Conservation (phyloP, 2,888 invertebrate genomes). For the Lepidochitona cinerea region DNA sequence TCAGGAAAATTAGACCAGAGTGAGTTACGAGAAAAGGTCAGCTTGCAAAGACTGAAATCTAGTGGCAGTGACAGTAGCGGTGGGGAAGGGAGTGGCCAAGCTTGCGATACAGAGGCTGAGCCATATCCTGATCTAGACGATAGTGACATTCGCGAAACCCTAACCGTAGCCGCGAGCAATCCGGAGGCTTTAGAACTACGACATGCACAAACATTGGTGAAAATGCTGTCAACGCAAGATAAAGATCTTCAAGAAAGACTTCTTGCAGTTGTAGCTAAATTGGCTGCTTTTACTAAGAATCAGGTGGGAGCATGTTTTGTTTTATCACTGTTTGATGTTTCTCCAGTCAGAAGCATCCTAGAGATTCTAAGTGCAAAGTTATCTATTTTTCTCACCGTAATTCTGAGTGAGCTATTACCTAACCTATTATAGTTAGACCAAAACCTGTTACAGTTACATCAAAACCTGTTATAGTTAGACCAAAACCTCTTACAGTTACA, state of each 20-base stretch:
- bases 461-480: no score
- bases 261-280: slow-evolving; percentile 73
- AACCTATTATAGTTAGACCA: no score
- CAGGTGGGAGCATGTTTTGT: slow-evolving; percentile 65
- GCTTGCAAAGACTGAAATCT: not conserved
- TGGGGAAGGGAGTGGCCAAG: slow-evolving; percentile 18
- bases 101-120: not conserved
- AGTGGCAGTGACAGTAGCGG: slow-evolving; percentile 17
- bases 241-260: slow-evolving; percentile 72
- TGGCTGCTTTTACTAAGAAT: slow-evolving; percentile 73
- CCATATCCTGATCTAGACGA: slow-evolving; percentile 8
- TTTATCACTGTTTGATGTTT: no score
- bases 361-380: no score
- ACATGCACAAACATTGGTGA: slow-evolving; percentile 46
- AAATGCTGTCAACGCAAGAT: slow-evolving; percentile 72
- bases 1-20: not conserved
- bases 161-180: slow-evolving; percentile 43
- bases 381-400: no score
- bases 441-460: no score
- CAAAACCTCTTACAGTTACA: no score
- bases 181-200: slow-evolving; percentile 38
- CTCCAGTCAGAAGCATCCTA: no score
- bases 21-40: slow-evolving; percentile 12
- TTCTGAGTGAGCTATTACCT: no score
- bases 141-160: slow-evolving; percentile 44